Conservation (phyloP, 2,113 vertebrate genomes). For the Paratilapia polleni region DNA sequence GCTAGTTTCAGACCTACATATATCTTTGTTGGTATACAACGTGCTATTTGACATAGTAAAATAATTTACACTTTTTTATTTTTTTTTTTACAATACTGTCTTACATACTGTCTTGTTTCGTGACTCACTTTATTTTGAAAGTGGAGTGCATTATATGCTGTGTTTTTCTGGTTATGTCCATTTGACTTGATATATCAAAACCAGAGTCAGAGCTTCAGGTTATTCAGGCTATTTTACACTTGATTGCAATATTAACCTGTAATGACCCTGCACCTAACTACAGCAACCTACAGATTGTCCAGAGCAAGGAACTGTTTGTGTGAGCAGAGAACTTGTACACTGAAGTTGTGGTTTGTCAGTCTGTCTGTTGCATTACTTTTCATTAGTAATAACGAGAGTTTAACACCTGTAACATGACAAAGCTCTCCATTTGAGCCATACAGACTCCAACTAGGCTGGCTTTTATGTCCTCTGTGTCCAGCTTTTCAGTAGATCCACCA, state of each 20-base stretch:
- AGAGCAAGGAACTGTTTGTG: not conserved
- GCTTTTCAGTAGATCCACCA: not conserved
- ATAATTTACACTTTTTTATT: not conserved
- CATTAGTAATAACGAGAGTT: not conserved
- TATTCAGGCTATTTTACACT: not conserved
- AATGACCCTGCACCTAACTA: not conserved
- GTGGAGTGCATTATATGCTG: not conserved
- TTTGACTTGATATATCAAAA: constrained; percentile 2
- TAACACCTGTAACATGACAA: not conserved
- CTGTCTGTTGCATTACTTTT: not conserved
- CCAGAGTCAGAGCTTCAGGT: not conserved
- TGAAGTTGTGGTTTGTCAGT: not conserved
- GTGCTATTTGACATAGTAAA: fast-evolving
- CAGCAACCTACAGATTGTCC: not conserved
- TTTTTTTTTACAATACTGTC: too few relatives aligned
- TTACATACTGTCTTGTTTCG: not conserved
- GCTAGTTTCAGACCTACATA: not conserved
- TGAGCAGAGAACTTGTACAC: not conserved
- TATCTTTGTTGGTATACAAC: not conserved
- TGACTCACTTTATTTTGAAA: constrained; percentile 22
- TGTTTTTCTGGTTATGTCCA: not conserved
- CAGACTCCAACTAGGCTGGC: not conserved
- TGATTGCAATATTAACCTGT: not conserved
- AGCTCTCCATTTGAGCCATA: not conserved
- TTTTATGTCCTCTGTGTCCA: not conserved